Base-by-base conservation (phyloP, 2,113 vertebrate species). In the Rhinoderma darwinii region DNA sequence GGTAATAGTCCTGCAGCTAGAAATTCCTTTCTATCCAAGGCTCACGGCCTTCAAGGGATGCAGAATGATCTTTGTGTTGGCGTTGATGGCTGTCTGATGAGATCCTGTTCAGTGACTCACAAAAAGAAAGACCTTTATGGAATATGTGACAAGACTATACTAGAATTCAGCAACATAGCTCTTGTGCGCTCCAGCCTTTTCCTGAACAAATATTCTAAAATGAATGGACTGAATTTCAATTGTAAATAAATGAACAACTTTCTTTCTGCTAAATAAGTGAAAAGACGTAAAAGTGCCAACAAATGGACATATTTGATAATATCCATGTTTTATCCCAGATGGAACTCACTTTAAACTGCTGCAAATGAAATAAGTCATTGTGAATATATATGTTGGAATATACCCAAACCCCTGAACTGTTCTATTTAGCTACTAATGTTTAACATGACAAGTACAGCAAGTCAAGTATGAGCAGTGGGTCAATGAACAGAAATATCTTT, bases 1-100 rank as follows among this genome's bases (percentile, higher is more conserved):
- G 3, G 73, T 12, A 32, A 51, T 51, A 27, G 84, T 22, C n/a
- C 84, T 50, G 54, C 41, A 47, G 17, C 70, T 43, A 74, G 73
- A 61, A 66, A 39, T 39, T 85, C 74, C 14, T 51, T 72, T 43
- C 61, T 80, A 56, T 80, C 27, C 76, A 59, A 54, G 39, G 61
- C 43, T 54, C 73, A 54, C 43, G 47, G 79, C 63, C 63, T 86
- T 73, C 25, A 22, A 79, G 39, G 37, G 59, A 79, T 47, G 43
- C 35, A 70, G 75, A 86, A 86, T 72, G 76, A 44, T 63, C 84
- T 80, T 86, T 86, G 84, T 86, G 59, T 79, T 70, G 74, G n/a
- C 30, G 37, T 70, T 79, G 76, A 79, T 77, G 47, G 84, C 74
- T 86, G 84, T 79, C 84, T 72, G 76, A 86, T 72, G 76, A 86